Conservation (phyloP, 2,888 invertebrate genomes). For the Xylota sylvarum region DNA sequence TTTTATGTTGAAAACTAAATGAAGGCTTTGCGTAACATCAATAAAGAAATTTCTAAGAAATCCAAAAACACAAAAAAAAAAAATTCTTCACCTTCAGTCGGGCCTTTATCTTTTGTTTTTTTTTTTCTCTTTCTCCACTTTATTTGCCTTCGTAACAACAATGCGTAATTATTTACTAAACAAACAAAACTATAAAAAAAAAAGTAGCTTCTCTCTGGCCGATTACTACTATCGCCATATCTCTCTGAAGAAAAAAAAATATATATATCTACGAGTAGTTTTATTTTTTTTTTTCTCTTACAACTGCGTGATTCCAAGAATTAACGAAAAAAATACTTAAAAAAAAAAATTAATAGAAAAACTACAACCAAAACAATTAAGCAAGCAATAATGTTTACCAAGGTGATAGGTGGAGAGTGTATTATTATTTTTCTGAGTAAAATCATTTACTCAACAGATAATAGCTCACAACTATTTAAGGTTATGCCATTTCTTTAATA, state of each 20-base stretch:
- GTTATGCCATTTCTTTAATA: not conserved
- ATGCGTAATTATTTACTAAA: conserved; percentile 23
- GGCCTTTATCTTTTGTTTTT: conserved; percentile 2
- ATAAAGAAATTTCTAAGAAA: conserved; percentile 24
- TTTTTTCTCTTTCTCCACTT: not conserved
- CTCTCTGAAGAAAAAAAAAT: not conserved
- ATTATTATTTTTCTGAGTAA: conserved; percentile 12
- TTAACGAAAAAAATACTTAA: conserved; percentile 4
- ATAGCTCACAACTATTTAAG: not conserved
- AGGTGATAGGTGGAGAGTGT: conserved; percentile 27
- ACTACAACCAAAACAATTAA: conserved; percentile 29
- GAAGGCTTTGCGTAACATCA: conserved; percentile 18
- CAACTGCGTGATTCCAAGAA: conserved; percentile 21
- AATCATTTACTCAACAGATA: not conserved
- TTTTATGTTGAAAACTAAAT: too few relatives aligned
- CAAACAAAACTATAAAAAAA: conserved; percentile 22
- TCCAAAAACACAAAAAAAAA: not conserved
- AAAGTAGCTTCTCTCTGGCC: conserved; percentile 21
- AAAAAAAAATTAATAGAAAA: too few relatives aligned
- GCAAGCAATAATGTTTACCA: conserved; percentile 31
- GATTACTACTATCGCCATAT: not conserved
- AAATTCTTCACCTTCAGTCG: conserved; percentile 16
- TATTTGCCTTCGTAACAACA: conserved; percentile 7
- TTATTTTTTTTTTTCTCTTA: not conserved
- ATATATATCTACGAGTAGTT: not conserved